Evolutionary conservation across 2,797 vertebrate genomes (phyloP).

Genomic region (Sus cebifrons): DNA sequence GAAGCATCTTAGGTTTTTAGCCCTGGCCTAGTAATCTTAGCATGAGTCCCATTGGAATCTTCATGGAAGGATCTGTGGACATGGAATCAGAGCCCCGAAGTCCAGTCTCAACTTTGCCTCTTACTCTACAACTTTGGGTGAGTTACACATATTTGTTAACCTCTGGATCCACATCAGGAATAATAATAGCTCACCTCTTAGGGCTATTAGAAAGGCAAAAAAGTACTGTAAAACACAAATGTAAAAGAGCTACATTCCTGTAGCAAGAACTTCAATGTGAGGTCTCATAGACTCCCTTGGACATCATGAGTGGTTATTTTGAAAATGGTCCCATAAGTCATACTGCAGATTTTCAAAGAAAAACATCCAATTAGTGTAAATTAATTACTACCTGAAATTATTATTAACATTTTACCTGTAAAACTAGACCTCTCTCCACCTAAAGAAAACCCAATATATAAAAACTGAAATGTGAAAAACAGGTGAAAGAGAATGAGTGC

Average conservation of each 20-base stretch:
- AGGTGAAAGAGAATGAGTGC: neutral
- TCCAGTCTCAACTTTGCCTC: neutral
- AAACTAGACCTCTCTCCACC: constrained; percentile 29
- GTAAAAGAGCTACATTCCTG: neutral
- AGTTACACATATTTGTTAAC: neutral
- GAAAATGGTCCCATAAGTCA: neutral
- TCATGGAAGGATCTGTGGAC: neutral
- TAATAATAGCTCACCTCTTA: neutral
- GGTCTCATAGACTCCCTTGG: neutral
- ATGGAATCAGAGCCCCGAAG: neutral
- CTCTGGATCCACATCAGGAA: neutral
- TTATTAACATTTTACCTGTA: neutral
- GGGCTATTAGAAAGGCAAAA: neutral
- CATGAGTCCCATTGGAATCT: neutral
- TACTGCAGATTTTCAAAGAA: constrained; percentile 43
- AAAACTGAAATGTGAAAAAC: constrained; percentile 44
- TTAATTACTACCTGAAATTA: neutral
- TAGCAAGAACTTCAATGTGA: neutral
- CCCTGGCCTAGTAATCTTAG: neutral
- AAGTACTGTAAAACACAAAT: neutral
- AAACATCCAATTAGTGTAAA: neutral
- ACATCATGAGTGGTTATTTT: neutral
- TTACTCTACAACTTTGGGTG: neutral
- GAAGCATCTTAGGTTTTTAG: neutral
- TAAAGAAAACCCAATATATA: constrained; percentile 29